phyloP scores from a whole-genome alignment of 2,888 invertebrate species.

The Epinotia brunnichana region DNA sequence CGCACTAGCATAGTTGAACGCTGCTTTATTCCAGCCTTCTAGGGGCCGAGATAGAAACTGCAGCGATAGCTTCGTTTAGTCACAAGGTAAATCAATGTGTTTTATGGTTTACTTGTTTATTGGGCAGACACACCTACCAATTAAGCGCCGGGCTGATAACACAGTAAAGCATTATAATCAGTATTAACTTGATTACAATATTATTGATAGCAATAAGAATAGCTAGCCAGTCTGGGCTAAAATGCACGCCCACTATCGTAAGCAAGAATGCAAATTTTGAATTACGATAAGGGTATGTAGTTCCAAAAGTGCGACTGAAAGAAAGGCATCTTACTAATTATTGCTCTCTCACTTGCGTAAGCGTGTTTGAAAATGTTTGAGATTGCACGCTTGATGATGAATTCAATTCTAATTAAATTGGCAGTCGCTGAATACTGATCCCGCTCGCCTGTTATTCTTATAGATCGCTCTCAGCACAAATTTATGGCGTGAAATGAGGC shows the following conservation, averaged over 20 bases:
- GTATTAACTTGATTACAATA: background rate
- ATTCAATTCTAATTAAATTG: too few species aligned
- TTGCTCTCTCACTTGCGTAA: background rate
- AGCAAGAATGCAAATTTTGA: background rate
- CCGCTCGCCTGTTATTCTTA: too few species aligned
- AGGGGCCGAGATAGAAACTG: constrained; percentile 34
- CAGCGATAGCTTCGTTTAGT: constrained; percentile 24
- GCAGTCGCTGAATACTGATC: too few species aligned
- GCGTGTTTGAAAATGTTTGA: too few species aligned
- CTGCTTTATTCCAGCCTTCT: constrained; percentile 29
- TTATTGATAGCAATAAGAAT: background rate
- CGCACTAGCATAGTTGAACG: constrained; percentile 49
- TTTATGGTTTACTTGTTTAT: constrained; percentile 35
- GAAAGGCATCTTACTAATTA: background rate
- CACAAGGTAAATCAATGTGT: constrained; percentile 22
- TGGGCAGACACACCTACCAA: constrained; percentile 34
- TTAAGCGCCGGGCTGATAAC: constrained; percentile 13
- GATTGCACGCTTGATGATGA: too few species aligned
- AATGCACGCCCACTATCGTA: background rate
- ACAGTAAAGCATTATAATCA: constrained; percentile 24
- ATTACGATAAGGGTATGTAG: background rate
- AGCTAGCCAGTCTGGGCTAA: background rate
- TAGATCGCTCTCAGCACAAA: too few species aligned
- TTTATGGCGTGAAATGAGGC: too few species aligned
- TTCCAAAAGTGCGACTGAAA: background rate